A percentile compares a stretch with the other conserved stretches of the same genome.
Evolutionary conservation across 2,797 vertebrate species (phyloP).

Genomic region (Syncerus caffer): DNA sequence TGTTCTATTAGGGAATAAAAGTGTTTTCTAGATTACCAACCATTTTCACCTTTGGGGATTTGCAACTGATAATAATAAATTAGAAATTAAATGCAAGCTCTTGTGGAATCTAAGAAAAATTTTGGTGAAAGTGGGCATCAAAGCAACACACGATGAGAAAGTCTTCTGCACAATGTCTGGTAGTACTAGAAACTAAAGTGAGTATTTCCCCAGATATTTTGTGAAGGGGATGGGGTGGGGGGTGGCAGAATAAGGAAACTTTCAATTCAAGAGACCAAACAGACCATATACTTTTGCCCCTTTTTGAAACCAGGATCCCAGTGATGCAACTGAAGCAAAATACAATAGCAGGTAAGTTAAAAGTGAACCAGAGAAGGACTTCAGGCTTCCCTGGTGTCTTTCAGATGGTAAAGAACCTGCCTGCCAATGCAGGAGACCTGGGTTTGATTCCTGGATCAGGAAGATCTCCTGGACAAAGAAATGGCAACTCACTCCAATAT

Average conservation of each 20-base stretch:
- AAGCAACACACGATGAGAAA: background rate
- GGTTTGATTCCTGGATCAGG: background rate
- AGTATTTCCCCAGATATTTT: background rate
- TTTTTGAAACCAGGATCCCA: background rate
- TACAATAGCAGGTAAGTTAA: background rate
- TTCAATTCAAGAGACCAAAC: background rate
- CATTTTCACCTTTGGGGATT: background rate
- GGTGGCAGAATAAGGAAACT: background rate
- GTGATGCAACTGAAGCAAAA: background rate
- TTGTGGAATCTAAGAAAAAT: background rate
- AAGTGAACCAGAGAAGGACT: background rate
- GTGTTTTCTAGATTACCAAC: background rate
- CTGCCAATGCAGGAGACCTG: background rate
- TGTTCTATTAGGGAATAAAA: background rate
- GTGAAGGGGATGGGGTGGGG: accelerated
- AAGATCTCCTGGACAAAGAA: background rate
- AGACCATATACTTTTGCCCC: background rate
- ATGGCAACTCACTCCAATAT: background rate
- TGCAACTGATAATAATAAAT: background rate
- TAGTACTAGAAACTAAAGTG: background rate
- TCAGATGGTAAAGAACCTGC: background rate
- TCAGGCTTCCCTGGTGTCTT: background rate
- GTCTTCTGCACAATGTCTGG: background rate
- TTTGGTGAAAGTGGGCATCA: background rate
- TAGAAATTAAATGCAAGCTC: background rate